Percentiles rank a stretch among this genome's conserved stretches.
phyloP scores from a whole-genome alignment of 2,888 invertebrate species.

The Ypsolopha sequella region DNA sequence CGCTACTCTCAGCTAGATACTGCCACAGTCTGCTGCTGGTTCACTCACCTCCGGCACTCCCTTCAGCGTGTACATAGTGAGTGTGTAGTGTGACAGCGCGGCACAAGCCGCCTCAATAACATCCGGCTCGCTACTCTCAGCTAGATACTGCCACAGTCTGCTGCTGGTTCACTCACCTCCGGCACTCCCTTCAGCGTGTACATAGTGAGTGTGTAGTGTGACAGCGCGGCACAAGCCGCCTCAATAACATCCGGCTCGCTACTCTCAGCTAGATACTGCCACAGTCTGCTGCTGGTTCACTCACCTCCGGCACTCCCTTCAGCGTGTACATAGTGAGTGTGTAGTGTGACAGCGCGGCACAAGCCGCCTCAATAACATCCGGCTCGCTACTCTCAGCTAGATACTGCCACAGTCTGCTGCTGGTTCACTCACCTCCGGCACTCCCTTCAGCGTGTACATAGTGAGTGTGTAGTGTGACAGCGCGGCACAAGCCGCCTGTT shows the following conservation, averaged over 20 bases:
- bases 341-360: constrained; percentile 72
- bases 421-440: constrained; percentile 55
- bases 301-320: constrained; percentile 72
- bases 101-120: constrained; percentile 72
- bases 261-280: constrained; percentile 69
- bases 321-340: constrained; percentile 70
- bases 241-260: constrained; percentile 56
- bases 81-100: constrained; percentile 71
- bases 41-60: constrained; percentile 73
- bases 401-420: constrained; percentile 69
- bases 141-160: constrained; percentile 72
- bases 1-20: constrained; percentile 58
- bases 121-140: constrained; percentile 50
- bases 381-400: constrained; percentile 57
- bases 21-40: constrained; percentile 74
- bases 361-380: constrained; percentile 69
- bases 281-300: constrained; percentile 70
- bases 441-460: constrained; percentile 67
- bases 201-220: constrained; percentile 69
- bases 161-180: constrained; percentile 23
- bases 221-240: constrained; percentile 74
- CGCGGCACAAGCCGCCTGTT: constrained; percentile 74
- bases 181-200: constrained; percentile 73
- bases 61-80: constrained; percentile 70
- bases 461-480: constrained; percentile 72